phyloP scores from a whole-genome alignment of 30 jellyfish, hydroid and myxozoan genomes.

The Aurelia sp. region DNA sequence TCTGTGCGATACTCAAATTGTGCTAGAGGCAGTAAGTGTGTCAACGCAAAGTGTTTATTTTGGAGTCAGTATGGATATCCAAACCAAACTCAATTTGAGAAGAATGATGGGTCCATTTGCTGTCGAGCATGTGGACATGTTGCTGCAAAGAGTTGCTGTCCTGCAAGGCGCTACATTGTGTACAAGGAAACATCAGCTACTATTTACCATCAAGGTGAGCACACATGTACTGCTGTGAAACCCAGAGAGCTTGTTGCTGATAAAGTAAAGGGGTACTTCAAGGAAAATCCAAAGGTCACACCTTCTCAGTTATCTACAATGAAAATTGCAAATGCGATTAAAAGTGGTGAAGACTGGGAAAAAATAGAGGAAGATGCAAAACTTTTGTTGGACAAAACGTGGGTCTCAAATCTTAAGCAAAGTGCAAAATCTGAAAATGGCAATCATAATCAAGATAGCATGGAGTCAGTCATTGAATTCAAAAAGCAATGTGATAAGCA shows the following conservation, averaged over 20 bases:
- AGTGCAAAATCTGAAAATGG: constrained; percentile 3
- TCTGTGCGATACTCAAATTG: constrained; percentile 3
- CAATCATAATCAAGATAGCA: constrained; percentile 3
- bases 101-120: constrained; percentile 3
- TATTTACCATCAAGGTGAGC: constrained; percentile 10
- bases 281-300: constrained; percentile 8
- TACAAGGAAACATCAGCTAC: constrained; percentile 8
- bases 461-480: constrained; percentile 5
- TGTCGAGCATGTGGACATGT: constrained; percentile 3
- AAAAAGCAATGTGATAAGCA: constrained; percentile 5
- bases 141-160: not conserved
- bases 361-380: constrained; percentile 13
- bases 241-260: constrained; percentile 17
- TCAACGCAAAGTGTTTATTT: not conserved
- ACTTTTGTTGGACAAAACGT: constrained; percentile 1
- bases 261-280: constrained; percentile 3
- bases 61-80: constrained; percentile 14
- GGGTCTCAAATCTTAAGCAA: constrained; percentile 15
- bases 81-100: constrained; percentile 16
- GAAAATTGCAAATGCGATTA: constrained; percentile 6
- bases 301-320: constrained; percentile 11
- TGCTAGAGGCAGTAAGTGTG: constrained; percentile 3
- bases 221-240: constrained; percentile 9
- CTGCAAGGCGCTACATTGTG: constrained; percentile 24
- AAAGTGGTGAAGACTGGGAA: constrained; percentile 8